Base-by-base conservation (phyloP, 2,888 invertebrate species). In the Hipparchia sbordonii region DNA sequence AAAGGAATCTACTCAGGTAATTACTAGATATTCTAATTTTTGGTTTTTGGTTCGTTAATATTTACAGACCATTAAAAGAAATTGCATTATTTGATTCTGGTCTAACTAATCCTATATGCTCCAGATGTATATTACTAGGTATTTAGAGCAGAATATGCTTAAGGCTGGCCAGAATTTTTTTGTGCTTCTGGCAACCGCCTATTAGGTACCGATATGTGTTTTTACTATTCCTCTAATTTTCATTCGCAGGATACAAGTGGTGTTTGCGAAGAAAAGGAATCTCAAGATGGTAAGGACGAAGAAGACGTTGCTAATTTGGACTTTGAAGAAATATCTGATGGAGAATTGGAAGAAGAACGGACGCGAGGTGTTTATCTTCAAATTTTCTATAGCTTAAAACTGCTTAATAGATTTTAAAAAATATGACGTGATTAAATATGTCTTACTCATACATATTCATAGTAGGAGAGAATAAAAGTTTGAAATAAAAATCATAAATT, bases 301-400 rank as follows among this genome's bases (percentile, higher is more conserved):
- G 96, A 97, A 78, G 96, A 96, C 81, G 95, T 96, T 82, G 95
- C 96, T 77, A 95, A 95, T 80, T 94, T 97, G 84, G 97, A 97
- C 84, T 98, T 98, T 89, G 98, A 98, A 89, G 97, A 98, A 91
- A 97, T 98, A 82, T 97, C 97, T 13, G 98, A 98, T 87, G 98
- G 97, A 69, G 98, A 98, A 87, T 89, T 98, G 54, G 98, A 98
- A 85, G 97, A 97, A 84, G 97, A 97, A 81, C 95, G 96, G 12
- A 95, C 93, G 56, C 87, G 92, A 85, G 93, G 93, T 91, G 84
- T 9, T 12, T 52, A 52, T 57, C 45, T 33, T 13, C 10, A 23
- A 23, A 23, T 23, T 23, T 23, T 59, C 45, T 51, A 57, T 8
- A 46, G 23, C 54, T 52, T 12, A 61, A 8, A 33, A 39, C 39